Evolutionary conservation across 2,888 invertebrate species (phyloP).

Genomic region (Oegoconia quadripuncta): DNA sequence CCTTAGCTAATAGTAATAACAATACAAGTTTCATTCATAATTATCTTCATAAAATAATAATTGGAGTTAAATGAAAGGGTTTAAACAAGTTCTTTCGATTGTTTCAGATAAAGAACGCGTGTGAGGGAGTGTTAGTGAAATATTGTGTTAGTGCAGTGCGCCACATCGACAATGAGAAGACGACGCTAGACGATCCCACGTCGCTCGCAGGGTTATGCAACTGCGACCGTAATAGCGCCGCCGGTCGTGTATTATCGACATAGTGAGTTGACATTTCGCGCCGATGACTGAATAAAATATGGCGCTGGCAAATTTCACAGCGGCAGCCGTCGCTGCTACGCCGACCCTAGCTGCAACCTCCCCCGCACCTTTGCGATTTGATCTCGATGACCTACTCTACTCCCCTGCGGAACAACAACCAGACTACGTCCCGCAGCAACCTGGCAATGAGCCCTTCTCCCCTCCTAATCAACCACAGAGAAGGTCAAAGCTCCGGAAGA

Average conservation of each 20-base stretch:
- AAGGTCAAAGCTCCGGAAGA: slow-evolving; percentile 62
- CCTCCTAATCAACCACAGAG: slow-evolving; percentile 46
- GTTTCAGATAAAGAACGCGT: slow-evolving; percentile 53
- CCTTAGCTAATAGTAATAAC: no score
- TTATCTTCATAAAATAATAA: no score
- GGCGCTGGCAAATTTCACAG: slow-evolving; percentile 69
- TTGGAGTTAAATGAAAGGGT: no score
- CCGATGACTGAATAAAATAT: slow-evolving; percentile 63
- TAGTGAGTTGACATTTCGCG: slow-evolving; percentile 55
- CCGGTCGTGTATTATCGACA: slow-evolving; percentile 41
- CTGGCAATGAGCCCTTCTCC: slow-evolving; percentile 45
- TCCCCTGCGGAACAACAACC: slow-evolving; percentile 51
- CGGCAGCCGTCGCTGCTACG: slow-evolving; percentile 52
- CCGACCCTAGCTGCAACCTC: slow-evolving; percentile 53
- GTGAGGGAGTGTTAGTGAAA: slow-evolving; percentile 39
- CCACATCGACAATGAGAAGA: slow-evolving; percentile 50
- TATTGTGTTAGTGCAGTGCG: slow-evolving; percentile 51
- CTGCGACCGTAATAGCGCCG: slow-evolving; percentile 42
- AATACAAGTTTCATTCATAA: no score
- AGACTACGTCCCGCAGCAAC: slow-evolving; percentile 39
- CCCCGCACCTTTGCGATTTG: slow-evolving; percentile 50
- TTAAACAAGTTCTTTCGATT: slow-evolving; percentile 25
- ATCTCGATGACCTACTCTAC: slow-evolving; percentile 65
- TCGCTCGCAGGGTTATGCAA: slow-evolving; percentile 54
- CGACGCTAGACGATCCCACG: slow-evolving; percentile 45